phyloP scores from a whole-genome alignment of 2,888 invertebrate species.

The Craniophora ligustri region DNA sequence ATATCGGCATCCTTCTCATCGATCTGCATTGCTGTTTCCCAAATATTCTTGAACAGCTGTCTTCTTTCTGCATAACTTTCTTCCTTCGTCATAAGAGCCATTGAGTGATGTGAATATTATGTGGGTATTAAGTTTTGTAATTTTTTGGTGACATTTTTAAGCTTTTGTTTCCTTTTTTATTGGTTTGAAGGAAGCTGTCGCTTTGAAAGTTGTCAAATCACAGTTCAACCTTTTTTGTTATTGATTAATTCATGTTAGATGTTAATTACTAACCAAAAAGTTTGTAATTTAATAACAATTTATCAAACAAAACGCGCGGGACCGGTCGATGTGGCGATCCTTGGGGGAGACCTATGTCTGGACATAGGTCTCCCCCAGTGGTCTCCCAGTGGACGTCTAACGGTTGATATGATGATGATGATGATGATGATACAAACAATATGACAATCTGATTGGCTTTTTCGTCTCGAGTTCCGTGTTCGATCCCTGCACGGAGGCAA shows the following conservation, averaged over 20 bases:
- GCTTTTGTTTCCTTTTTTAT: conserved; percentile 1
- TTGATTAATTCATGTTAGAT: background rate
- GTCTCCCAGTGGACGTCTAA: no score
- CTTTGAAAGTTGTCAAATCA: conserved; percentile 8
- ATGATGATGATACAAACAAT: no score
- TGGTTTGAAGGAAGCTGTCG: background rate
- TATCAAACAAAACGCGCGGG: no score
- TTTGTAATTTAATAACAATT: no score
- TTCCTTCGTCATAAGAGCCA: conserved; percentile 65
- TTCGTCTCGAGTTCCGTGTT: no score
- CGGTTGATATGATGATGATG: no score
- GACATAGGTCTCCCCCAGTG: no score
- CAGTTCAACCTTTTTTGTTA: conserved; percentile 2
- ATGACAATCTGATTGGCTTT: no score
- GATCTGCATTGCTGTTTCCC: conserved; percentile 72
- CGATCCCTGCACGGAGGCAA: no score
- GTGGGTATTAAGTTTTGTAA: background rate
- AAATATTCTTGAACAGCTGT: conserved; percentile 77
- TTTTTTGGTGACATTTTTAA: conserved; percentile 22
- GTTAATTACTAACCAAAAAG: no score
- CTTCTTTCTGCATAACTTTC: conserved; percentile 78
- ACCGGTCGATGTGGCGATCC: no score
- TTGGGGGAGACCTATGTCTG: no score
- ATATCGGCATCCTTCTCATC: conserved; percentile 68
- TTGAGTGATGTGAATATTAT: conserved; percentile 12